phyloP scores from a whole-genome alignment of 1,140 invertebrate species.

The Drosophila ambigua region DNA sequence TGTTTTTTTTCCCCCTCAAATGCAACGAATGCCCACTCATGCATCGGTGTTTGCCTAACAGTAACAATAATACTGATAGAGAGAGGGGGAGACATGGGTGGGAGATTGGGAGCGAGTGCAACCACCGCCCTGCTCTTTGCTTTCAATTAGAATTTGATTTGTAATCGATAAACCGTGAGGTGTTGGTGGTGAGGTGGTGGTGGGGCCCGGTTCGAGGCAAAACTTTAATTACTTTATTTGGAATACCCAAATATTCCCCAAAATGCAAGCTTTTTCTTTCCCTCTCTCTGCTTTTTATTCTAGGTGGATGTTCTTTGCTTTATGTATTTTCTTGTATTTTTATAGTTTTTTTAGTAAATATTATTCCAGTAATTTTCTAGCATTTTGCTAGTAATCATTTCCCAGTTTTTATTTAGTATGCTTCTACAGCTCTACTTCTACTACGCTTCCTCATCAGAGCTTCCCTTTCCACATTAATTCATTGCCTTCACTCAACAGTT shows the following conservation, averaged over 20 bases:
- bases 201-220: conserved; percentile 2
- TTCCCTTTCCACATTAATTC: not conserved
- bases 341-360: no score
- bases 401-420: not conserved
- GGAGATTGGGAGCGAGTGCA: not conserved
- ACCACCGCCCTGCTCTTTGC: conserved; percentile 8
- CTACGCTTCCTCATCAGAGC: no score
- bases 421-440: no score
- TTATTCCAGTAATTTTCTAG: no score
- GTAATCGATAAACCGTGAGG: conserved; percentile 16
- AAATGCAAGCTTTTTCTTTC: not conserved
- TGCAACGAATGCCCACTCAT: conserved; percentile 33
- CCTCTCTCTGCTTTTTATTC: not conserved
- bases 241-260: conserved; percentile 5
- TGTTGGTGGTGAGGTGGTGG: not conserved
- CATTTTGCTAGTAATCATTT: no score
- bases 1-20: conserved; percentile 21
- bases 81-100: conserved; percentile 9
- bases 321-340: no score
- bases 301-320: no score
- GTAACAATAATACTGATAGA: conserved; percentile 6
- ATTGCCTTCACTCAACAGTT: not conserved
- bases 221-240: conserved; percentile 40
- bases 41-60: conserved; percentile 33
- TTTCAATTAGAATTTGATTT: conserved; percentile 39